Percentiles rank a stretch among this genome's conserved stretches.
Evolutionary conservation across 1,140 invertebrate species (phyloP).

Genomic region (Callitettix versicolor): DNA sequence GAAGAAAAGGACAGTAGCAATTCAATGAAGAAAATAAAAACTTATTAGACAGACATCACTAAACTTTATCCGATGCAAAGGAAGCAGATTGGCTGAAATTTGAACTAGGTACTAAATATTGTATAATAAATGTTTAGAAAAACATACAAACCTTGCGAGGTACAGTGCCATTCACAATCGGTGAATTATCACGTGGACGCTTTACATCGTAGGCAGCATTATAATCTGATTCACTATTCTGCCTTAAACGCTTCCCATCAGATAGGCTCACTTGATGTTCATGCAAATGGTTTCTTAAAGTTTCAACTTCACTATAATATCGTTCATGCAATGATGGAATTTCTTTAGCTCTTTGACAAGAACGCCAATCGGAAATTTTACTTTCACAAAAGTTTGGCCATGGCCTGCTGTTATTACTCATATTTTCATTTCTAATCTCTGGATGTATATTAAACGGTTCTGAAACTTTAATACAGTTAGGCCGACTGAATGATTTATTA

Average conservation of each 20-base stretch:
- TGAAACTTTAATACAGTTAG: background rate
- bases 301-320: conserved; percentile 22
- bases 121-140: too few relatives aligned
- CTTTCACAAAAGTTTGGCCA: background rate
- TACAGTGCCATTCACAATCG: background rate
- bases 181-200: conserved; percentile 19
- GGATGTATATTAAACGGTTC: background rate
- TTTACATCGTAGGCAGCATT: conserved; percentile 1
- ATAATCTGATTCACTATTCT: conserved; percentile 15
- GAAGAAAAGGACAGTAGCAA: too few relatives aligned
- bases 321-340: conserved; percentile 15
- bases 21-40: too few relatives aligned
- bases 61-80: too few relatives aligned
- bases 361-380: background rate
- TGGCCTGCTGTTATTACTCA: too few relatives aligned
- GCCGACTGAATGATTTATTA: too few relatives aligned
- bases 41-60: too few relatives aligned
- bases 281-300: conserved; percentile 18
- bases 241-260: conserved; percentile 10
- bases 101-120: too few relatives aligned
- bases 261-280: conserved; percentile 8
- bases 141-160: background rate
- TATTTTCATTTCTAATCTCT: too few relatives aligned
- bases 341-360: background rate
- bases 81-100: too few relatives aligned